Conservation (phyloP, 37 sponge, comb jelly and placozoan genomes). For the Aphrocallistes beatrix region DNA sequence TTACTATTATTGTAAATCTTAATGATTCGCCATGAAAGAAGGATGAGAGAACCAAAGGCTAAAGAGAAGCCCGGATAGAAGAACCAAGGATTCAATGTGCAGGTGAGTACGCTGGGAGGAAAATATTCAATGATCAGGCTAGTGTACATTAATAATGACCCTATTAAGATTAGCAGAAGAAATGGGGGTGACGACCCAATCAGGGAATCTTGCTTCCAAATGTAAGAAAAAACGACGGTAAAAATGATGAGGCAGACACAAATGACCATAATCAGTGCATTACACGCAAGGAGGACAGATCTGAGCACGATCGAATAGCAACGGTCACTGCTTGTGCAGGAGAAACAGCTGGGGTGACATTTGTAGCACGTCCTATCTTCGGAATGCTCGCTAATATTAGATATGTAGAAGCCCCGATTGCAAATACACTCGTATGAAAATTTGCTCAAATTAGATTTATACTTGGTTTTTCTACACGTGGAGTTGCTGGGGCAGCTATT, state of each 20-base stretch:
- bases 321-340: neutral
- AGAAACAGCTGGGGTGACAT: constrained; percentile 10
- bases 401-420: neutral
- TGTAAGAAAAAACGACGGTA: neutral
- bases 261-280: neutral
- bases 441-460: neutral
- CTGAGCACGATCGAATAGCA: neutral
- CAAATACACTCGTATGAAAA: neutral
- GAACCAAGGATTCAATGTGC: neutral
- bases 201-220: neutral
- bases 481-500: neutral
- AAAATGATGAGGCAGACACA: neutral
- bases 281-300: neutral
- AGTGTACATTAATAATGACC: neutral
- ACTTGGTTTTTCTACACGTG: neutral
- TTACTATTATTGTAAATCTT: neutral
- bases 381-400: neutral
- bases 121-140: neutral
- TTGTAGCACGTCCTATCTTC: neutral
- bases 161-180: neutral
- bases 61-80: constrained; percentile 8
- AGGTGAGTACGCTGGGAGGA: neutral
- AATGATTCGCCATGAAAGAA: neutral
- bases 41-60: neutral
- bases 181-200: neutral